phyloP scores from a whole-genome alignment of 2,113 vertebrate genomes.

The Anarrhichthys ocellatus region DNA sequence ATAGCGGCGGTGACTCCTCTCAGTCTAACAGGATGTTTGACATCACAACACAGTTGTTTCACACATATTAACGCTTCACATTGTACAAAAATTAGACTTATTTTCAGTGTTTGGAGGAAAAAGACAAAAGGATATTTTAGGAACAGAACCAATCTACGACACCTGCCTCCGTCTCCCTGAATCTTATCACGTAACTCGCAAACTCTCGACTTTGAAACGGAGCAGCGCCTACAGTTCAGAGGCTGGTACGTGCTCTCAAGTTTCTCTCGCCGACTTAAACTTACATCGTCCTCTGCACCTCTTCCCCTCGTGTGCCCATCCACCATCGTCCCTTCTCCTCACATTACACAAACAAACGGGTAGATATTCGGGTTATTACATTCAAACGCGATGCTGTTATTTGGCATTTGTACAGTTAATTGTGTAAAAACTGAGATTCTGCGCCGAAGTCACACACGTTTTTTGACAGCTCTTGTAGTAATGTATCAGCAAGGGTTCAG shows the following conservation, averaged over 20 bases:
- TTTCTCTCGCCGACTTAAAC: constrained; percentile 20
- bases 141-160: constrained; percentile 45
- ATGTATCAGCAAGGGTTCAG: constrained; percentile 41
- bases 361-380: constrained; percentile 56
- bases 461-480: constrained; percentile 41
- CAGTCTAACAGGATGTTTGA: constrained; percentile 31
- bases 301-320: not conserved
- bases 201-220: constrained; percentile 31
- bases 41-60: constrained; percentile 13
- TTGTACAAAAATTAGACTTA: constrained; percentile 27
- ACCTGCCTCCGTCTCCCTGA: constrained; percentile 40
- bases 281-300: not conserved
- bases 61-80: constrained; percentile 37
- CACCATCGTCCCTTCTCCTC: constrained; percentile 23
- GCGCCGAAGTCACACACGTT: constrained; percentile 23
- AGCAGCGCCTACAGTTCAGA: constrained; percentile 25
- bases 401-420: constrained; percentile 67
- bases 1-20: constrained; percentile 1
- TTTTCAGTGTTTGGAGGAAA: constrained; percentile 60
- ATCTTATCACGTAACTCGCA: constrained; percentile 11
- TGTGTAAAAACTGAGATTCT: constrained; percentile 48
- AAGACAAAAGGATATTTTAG: constrained; percentile 1
- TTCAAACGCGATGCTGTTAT: constrained; percentile 63
- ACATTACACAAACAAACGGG: constrained; percentile 39
- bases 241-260: constrained; percentile 15